Conservation (phyloP, 2,797 vertebrate genomes). For the Syngnathus acus region DNA sequence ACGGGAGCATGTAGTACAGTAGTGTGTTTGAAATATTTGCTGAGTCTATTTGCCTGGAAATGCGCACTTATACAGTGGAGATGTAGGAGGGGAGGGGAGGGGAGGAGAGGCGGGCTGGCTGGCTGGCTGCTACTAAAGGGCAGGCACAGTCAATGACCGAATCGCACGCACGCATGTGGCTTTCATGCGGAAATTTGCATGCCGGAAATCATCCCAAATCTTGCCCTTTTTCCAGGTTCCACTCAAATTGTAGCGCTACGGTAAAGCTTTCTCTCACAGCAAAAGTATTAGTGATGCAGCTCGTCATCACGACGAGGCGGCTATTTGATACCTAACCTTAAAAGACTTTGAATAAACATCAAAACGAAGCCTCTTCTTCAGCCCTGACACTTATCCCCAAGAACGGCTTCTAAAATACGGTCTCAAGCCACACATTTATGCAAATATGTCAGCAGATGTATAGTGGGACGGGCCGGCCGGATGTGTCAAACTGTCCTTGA, state of each 20-base stretch:
- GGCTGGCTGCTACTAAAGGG: slow-evolving; percentile 27
- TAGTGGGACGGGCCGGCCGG: too few relatives aligned
- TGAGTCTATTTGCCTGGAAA: slow-evolving; percentile 49
- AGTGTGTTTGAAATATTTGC: slow-evolving; percentile 49
- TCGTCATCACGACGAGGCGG: neutral
- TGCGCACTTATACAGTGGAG: slow-evolving; percentile 32
- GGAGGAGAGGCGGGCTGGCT: too few relatives aligned
- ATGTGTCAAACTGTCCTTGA: slow-evolving; percentile 22
- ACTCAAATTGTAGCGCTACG: neutral
- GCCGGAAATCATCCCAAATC: slow-evolving; percentile 2
- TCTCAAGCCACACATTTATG: neutral
- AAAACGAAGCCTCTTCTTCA: neutral
- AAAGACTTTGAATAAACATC: neutral
- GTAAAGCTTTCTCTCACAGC: neutral
- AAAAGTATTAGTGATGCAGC: neutral
- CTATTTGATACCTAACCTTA: neutral
- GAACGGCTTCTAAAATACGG: neutral
- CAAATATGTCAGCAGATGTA: neutral
- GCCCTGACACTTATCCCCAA: neutral
- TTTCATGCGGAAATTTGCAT: slow-evolving; percentile 17
- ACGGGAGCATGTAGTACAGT: slow-evolving; percentile 19
- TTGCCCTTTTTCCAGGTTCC: neutral
- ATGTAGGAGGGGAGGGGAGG: slow-evolving; percentile 4
- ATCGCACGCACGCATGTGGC: slow-evolving; percentile 1
- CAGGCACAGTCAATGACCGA: slow-evolving; percentile 33